Evolutionary conservation across 2,113 vertebrate species (phyloP), one percentile per base, ranked within the genome.

Genomic region (Semicossyphus pulcher): DNA sequence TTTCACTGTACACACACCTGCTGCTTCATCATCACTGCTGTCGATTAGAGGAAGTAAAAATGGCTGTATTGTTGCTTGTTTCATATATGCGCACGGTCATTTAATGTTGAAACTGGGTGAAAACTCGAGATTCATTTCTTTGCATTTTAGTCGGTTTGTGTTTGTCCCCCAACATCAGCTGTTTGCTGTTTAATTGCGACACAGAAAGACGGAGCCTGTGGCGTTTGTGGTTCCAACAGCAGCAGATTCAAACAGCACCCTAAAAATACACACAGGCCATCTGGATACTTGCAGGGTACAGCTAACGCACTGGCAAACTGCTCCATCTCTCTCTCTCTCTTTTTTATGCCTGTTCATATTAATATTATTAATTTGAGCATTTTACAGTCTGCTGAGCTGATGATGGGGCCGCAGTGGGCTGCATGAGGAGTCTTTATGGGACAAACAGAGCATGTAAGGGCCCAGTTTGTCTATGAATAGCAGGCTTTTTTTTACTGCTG

Each of bases 221-320:
- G 73, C 34, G 28, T 64, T 68, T 80, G 72, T 78, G 74, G 73
- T 61, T 80, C 68, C 63, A 81, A 72, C 74, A 62, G 63, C 70
- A 80, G 53, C 74, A 78, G 70, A 79, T 86, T 84, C 73, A 81
- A 57, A 73, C 66, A 78, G 76, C 49, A 72, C 63, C 32, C 74
- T 81, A 83, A 66, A 78, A 86, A 88, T 65, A 85, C 67, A 79
- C 67, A 79, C 80, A 4, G 51, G 71, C 77, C 77, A 79, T 78
- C 77, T 88, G 86, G 77, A 57, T 76, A 66, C 44, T 68, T 37
- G 77, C 70, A 39, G 79, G 28, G 54, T 74, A 34, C 83, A 74
- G 73, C 80, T 69, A 73, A 84, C 62, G 84, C 29, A 2, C 82
- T 82, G 74, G 74, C 77, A 76, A n/a, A 74, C 52, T 59, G 71